Conservation (phyloP, 2,113 vertebrate species). For the Syngnathus floridae region DNA sequence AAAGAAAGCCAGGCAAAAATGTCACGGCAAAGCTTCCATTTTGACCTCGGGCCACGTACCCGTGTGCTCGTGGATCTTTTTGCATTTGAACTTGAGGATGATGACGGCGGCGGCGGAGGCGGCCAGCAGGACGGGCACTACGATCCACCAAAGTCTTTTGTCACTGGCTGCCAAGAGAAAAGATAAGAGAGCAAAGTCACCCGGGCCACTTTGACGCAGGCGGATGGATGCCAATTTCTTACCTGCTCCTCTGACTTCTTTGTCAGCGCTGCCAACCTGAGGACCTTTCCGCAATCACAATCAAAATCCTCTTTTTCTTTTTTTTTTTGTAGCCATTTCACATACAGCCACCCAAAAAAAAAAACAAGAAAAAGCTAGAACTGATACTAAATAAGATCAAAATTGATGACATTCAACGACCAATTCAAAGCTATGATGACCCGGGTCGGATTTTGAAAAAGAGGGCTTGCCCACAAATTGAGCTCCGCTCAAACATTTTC, state of each 20-base stretch:
- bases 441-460: no score
- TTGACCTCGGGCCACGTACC: slow-evolving; percentile 31
- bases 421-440: no score
- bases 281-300: slow-evolving; percentile 15
- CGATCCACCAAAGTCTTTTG: slow-evolving; percentile 58
- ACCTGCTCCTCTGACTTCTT: slow-evolving; percentile 20
- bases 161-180: slow-evolving; percentile 23
- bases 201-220: no score
- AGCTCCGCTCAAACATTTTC: no score
- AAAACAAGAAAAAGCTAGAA: no score
- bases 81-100: slow-evolving; percentile 53
- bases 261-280: neutral
- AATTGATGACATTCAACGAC: no score
- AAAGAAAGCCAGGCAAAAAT: neutral
- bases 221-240: neutral
- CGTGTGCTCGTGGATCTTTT: slow-evolving; percentile 58
- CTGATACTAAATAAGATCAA: no score
- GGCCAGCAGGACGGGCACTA: slow-evolving; percentile 24
- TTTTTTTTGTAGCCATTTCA: neutral
- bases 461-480: no score
- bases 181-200: neutral
- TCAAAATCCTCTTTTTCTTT: neutral
- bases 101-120: slow-evolving; percentile 23
- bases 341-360: no score
- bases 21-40: no score